Evolutionary conservation across 2,797 vertebrate genomes (phyloP).

Genomic region (Falco concolor): DNA sequence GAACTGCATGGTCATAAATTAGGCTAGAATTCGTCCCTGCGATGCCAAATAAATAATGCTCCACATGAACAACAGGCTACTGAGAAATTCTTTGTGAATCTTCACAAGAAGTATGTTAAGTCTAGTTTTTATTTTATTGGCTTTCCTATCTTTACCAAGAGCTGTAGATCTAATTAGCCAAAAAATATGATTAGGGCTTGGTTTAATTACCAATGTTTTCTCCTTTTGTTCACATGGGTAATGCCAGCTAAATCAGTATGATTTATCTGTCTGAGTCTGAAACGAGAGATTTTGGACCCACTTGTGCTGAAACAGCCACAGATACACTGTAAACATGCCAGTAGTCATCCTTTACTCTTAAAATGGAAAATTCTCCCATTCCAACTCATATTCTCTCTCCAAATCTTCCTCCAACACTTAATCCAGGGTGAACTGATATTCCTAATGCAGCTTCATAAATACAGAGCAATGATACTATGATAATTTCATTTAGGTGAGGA

Average conservation of each 20-base stretch:
- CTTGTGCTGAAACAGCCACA: not conserved
- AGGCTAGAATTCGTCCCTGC: not conserved
- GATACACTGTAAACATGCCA: not conserved
- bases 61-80: not conserved
- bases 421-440: not conserved
- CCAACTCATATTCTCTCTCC: not conserved
- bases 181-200: not conserved
- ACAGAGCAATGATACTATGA: not conserved
- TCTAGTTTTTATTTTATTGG: not conserved
- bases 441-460: not conserved
- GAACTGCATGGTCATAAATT: not conserved
- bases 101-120: not conserved
- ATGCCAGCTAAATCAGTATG: not conserved
- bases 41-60: not conserved
- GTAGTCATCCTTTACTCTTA: not conserved
- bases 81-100: not conserved
- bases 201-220: not conserved
- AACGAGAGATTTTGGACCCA: not conserved
- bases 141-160: not conserved
- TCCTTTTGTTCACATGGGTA: not conserved
- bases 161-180: not conserved
- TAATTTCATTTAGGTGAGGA: not conserved
- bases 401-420: not conserved
- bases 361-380: not conserved
- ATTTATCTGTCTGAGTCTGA: not conserved